phyloP scores from a whole-genome alignment of 2,797 vertebrate genomes.

The Acanthornis magna region DNA sequence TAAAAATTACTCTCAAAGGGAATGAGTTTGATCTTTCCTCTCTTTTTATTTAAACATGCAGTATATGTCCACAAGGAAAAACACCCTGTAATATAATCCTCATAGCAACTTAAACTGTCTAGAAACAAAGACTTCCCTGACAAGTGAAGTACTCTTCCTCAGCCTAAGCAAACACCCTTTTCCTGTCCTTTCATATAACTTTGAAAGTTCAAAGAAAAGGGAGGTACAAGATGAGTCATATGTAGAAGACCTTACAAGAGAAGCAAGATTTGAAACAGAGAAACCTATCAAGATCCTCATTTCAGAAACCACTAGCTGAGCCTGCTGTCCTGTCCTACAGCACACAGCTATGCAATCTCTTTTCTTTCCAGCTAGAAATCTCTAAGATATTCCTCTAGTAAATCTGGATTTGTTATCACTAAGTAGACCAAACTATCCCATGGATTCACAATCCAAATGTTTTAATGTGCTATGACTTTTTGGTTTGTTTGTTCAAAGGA shows the following conservation, averaged over 20 bases:
- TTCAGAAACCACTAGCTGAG: background rate
- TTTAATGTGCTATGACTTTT: background rate
- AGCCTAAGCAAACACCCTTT: background rate
- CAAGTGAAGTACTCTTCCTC: background rate
- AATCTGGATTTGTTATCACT: background rate
- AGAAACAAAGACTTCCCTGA: background rate
- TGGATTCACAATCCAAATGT: background rate
- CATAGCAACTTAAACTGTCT: background rate
- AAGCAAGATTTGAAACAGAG: background rate
- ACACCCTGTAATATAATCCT: background rate
- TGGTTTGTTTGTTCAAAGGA: background rate
- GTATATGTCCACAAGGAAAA: background rate
- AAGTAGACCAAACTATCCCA: background rate
- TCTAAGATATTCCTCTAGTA: background rate
- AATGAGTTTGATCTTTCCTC: background rate
- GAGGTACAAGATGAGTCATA: background rate
- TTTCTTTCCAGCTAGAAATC: background rate
- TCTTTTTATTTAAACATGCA: accelerated
- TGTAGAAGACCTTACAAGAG: background rate
- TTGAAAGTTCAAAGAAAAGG: background rate
- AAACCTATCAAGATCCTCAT: background rate
- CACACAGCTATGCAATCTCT: accelerated
- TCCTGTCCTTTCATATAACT: background rate
- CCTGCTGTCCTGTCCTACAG: background rate
- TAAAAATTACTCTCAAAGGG: background rate